Conservation (phyloP, 2,113 vertebrate genomes). For the Turdus rufiventris region DNA sequence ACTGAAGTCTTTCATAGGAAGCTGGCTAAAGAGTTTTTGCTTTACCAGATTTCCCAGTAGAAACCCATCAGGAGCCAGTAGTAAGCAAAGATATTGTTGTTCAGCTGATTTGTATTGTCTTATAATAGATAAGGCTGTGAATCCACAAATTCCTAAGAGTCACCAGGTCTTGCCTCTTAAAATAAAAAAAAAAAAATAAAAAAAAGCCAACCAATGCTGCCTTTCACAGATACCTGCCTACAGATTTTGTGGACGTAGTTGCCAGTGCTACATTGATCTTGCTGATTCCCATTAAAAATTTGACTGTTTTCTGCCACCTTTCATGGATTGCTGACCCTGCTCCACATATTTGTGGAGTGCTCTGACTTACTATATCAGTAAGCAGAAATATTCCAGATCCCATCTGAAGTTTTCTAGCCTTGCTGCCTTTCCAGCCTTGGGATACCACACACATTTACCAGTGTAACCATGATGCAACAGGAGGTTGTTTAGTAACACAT, state of each 20-base stretch:
- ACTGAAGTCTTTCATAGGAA: not conserved
- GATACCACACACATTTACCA: not conserved
- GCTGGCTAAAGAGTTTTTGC: not conserved
- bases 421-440: not conserved
- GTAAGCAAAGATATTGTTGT: not conserved
- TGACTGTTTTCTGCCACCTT: not conserved
- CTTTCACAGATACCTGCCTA: not conserved
- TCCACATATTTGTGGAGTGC: not conserved
- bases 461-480: not conserved
- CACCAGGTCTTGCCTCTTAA: not conserved
- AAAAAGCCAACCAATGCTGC: not conserved
- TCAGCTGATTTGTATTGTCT: not conserved
- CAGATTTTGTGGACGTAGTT: not conserved
- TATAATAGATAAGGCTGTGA: not conserved
- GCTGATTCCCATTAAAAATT: not conserved
- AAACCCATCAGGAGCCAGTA: not conserved
- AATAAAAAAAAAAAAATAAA: too few species aligned
- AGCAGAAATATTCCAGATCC: not conserved
- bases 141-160: not conserved
- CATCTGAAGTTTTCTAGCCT: not conserved
- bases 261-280: not conserved
- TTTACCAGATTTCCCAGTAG: not conserved
- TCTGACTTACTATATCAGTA: not conserved
- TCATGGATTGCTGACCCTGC: fast-evolving
- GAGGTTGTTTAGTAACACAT: not conserved